These are phyloP conservation scores for Synergus itoensis DNA, from an alignment of 2,888 invertebrate species.

Conservation along the genomic window DNA sequence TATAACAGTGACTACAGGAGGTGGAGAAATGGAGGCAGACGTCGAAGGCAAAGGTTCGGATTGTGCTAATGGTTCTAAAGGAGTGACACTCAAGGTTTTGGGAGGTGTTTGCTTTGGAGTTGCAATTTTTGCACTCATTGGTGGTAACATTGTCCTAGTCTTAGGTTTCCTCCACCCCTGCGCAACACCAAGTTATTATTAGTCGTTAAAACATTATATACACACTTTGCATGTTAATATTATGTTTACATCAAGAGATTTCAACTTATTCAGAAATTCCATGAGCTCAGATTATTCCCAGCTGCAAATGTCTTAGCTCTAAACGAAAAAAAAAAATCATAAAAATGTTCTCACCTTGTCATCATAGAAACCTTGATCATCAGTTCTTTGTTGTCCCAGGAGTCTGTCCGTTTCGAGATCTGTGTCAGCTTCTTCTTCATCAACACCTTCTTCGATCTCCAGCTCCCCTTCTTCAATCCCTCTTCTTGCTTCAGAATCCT, in stretches of 20 bases:
- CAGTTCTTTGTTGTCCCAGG: conserved; percentile 95
- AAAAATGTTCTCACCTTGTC: conserved; percentile 84
- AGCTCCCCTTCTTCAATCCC: conserved; percentile 73
- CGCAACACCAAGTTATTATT: conserved; percentile 70
- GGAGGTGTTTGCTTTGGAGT: conserved; percentile 80
- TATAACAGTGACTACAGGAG: conserved; percentile 70
- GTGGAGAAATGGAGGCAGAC: conserved; percentile 67
- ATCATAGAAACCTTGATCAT: conserved; percentile 94
- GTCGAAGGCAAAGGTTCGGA: conserved; percentile 74
- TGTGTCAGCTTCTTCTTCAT: conserved; percentile 92
- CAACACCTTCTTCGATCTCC: conserved; percentile 73
- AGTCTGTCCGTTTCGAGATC: conserved; percentile 98
- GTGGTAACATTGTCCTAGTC: conserved; percentile 87
- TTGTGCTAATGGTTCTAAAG: conserved; percentile 72
- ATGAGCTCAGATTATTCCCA: conserved; percentile 42
- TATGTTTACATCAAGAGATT: conserved; percentile 6
- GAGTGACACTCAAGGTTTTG: conserved; percentile 74
- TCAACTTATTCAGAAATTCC: neutral
- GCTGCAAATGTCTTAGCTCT: conserved; percentile 1
- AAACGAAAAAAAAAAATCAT: neutral
- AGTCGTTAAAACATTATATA: conserved; percentile 53
- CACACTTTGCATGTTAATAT: conserved; percentile 20
- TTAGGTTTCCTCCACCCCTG: conserved; percentile 90
- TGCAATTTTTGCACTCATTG: conserved; percentile 79
- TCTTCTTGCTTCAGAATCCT: conserved; percentile 72